These are phyloP conservation scores for Pogonognathellus flavescens DNA, from an alignment of 1,140 invertebrate genomes.

Conservation along the genomic window DNA sequence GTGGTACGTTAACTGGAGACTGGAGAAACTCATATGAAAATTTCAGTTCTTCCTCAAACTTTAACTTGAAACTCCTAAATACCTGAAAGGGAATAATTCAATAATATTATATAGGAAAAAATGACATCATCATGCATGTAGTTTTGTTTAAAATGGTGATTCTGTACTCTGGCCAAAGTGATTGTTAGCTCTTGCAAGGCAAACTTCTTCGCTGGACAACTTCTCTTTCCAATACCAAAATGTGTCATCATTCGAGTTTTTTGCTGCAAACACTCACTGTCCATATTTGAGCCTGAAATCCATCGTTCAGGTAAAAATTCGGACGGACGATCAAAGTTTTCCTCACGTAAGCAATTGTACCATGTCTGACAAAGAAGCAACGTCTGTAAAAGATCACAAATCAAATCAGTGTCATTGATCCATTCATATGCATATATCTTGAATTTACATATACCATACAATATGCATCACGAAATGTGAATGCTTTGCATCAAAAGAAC, in stretches of 20 bases:
- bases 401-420: no score
- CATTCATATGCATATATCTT: no score
- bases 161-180: constrained; percentile 76
- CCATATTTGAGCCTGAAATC: constrained; percentile 72
- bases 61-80: constrained; percentile 52
- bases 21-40: constrained; percentile 8
- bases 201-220: constrained; percentile 86
- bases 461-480: no score
- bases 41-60: not conserved
- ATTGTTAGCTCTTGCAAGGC: constrained; percentile 83
- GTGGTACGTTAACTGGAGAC: not conserved
- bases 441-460: no score
- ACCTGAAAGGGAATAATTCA: constrained; percentile 29
- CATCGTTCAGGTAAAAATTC: constrained; percentile 86
- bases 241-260: constrained; percentile 81
- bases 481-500: no score
- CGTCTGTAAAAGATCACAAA: constrained; percentile 75
- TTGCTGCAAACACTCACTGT: constrained; percentile 69
- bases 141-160: not conserved
- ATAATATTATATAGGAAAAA: not conserved
- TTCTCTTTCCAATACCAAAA: constrained; percentile 87
- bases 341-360: constrained; percentile 82
- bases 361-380: constrained; percentile 88
- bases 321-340: constrained; percentile 82
- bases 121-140: not conserved